Percentiles rank a stretch among this genome's conserved stretches.
Evolutionary conservation across 2,113 vertebrate species (phyloP).

Genomic region (Aptenodytes forsteri): DNA sequence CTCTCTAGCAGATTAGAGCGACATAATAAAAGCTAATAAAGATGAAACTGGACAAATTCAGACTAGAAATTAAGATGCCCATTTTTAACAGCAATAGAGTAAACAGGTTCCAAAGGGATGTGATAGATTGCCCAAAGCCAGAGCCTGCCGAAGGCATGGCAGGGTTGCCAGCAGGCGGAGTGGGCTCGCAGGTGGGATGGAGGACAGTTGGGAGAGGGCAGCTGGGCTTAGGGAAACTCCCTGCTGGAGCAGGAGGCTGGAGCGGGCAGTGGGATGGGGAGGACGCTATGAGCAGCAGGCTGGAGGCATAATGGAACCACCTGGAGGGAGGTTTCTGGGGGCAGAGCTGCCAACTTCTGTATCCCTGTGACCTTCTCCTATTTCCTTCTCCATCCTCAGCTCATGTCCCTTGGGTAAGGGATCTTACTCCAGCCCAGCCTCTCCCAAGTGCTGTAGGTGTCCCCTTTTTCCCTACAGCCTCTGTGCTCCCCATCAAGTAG

Average conservation of each 20-base stretch:
- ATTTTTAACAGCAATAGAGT: not conserved
- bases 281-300: accelerated
- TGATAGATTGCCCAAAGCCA: not conserved
- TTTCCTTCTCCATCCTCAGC: not conserved
- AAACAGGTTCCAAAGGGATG: not conserved
- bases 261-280: not conserved
- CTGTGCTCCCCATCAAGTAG: not conserved
- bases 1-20: conserved; percentile 1
- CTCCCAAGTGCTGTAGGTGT: not conserved
- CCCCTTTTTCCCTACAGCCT: not conserved
- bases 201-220: not conserved
- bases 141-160: accelerated
- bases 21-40: conserved; percentile 32
- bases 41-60: conserved; percentile 37
- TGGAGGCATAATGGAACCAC: not conserved
- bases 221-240: not conserved
- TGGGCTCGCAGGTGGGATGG: not conserved
- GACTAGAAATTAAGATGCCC: not conserved
- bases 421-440: not conserved
- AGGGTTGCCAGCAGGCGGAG: accelerated
- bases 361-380: not conserved
- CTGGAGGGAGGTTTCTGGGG: not conserved
- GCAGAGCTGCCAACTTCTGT: not conserved
- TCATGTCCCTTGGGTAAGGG: not conserved
- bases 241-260: not conserved